Conservation (phyloP, 2,113 vertebrate genomes). For the Pterocles gutturalis region DNA sequence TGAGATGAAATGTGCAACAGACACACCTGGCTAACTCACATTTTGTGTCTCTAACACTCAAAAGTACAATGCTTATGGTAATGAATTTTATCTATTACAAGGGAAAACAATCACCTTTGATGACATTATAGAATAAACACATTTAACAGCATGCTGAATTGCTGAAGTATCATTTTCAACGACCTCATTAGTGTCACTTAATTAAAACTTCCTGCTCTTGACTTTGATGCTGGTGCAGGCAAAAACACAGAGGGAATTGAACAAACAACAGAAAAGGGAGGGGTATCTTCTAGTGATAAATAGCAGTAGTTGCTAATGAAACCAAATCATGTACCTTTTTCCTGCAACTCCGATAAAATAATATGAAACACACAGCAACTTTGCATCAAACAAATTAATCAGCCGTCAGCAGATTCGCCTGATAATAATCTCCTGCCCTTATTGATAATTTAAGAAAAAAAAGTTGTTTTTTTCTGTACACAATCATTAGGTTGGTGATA, state of each 20-base stretch:
- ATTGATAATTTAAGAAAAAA: conserved; percentile 86
- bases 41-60: conserved; percentile 76
- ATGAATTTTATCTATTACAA: conserved; percentile 86
- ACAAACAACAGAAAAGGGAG: conserved; percentile 80
- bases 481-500: conserved; percentile 92
- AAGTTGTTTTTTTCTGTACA: conserved; percentile 74
- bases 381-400: conserved; percentile 90
- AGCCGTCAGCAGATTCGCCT: conserved; percentile 83
- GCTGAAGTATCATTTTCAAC: conserved; percentile 91
- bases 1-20: conserved; percentile 56
- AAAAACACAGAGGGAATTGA: conserved; percentile 88
- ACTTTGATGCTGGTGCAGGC: conserved; percentile 90
- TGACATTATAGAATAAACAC: conserved; percentile 94
- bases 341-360: conserved; percentile 89
- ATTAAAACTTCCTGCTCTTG: conserved; percentile 94
- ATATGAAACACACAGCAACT: conserved; percentile 88
- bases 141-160: conserved; percentile 90
- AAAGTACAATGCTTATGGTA: conserved; percentile 86
- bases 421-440: conserved; percentile 87
- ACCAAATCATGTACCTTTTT: conserved; percentile 90
- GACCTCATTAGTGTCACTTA: conserved; percentile 96
- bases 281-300: conserved; percentile 84
- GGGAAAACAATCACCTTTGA: conserved; percentile 88
- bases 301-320: conserved; percentile 91
- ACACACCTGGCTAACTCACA: conserved; percentile 81